Percentiles rank a stretch among this genome's conserved stretches.
Evolutionary conservation across 2,797 vertebrate genomes (phyloP).

Genomic region (Thripadectes ignobilis): DNA sequence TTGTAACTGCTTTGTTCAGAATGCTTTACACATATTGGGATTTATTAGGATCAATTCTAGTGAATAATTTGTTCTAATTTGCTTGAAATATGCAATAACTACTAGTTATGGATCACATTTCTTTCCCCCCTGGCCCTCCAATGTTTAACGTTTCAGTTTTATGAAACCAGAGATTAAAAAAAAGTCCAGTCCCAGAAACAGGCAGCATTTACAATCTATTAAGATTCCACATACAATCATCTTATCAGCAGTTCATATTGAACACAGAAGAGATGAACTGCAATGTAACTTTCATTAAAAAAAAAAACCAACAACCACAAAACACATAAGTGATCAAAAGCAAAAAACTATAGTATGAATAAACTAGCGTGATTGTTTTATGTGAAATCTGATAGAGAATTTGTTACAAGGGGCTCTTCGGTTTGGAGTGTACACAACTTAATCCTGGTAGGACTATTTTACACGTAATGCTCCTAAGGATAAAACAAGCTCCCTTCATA

Average conservation of each 20-base stretch:
- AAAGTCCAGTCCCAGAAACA: background rate
- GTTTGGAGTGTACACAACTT: background rate
- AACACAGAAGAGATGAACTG: background rate
- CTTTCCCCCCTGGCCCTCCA: background rate
- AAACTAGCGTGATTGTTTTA: background rate
- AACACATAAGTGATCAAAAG: background rate
- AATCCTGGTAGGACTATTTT: background rate
- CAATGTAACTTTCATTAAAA: background rate
- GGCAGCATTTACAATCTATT: background rate
- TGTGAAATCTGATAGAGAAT: background rate
- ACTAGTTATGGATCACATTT: background rate
- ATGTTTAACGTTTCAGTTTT: background rate
- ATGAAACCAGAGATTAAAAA: constrained; percentile 1
- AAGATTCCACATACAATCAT: background rate
- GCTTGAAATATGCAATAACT: background rate
- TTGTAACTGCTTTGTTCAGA: background rate
- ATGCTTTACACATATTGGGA: background rate
- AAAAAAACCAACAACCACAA: background rate
- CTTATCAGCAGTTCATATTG: background rate
- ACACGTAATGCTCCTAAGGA: background rate
- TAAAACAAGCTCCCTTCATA: constrained; percentile 4
- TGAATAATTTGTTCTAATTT: constrained; percentile 25
- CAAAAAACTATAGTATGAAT: background rate
- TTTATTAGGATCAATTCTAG: background rate
- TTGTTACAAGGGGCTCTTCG: background rate